Conservation (phyloP, 2,113 vertebrate genomes). For the Microtus oregoni region DNA sequence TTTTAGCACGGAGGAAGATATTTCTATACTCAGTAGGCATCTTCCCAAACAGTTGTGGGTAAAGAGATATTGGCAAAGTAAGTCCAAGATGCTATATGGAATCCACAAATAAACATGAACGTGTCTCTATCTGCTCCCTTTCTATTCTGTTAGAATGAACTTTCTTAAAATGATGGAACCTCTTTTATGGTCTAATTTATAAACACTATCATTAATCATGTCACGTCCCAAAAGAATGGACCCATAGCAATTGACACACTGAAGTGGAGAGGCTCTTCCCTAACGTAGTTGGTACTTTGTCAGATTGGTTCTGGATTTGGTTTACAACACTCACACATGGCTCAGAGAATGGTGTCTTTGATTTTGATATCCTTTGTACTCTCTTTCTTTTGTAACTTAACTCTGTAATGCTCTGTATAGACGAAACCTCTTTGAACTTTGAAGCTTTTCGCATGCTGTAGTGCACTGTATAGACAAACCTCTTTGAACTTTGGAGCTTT, state of each 20-base stretch:
- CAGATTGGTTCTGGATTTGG: not conserved
- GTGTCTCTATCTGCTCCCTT: not conserved
- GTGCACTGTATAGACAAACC: not conserved
- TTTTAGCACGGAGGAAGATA: slow-evolving; percentile 15
- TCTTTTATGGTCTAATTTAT: not conserved
- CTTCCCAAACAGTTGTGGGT: not conserved
- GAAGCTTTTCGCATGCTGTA: slow-evolving; percentile 62
- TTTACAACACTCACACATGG: not conserved
- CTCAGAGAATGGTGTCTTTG: slow-evolving; percentile 67
- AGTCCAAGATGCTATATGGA: not conserved
- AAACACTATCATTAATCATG: not conserved
- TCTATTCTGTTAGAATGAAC: not conserved
- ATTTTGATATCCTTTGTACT: slow-evolving; percentile 52
- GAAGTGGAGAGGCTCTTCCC: not conserved
- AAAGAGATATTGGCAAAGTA: slow-evolving; percentile 39
- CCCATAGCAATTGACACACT: not conserved
- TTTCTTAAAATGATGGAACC: not conserved
- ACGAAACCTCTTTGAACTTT: slow-evolving; percentile 49
- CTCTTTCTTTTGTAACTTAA: slow-evolving; percentile 55
- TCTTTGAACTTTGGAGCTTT: slow-evolving; percentile 64
- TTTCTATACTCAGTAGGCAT: not conserved
- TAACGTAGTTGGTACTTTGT: not conserved
- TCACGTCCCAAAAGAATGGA: not conserved
- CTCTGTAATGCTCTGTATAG: not conserved
- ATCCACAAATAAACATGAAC: not conserved